Evolutionary conservation across 2,113 vertebrate genomes (phyloP), one percentile per base, ranked within the genome.

Genomic region (Myrmophylax atrothorax): DNA sequence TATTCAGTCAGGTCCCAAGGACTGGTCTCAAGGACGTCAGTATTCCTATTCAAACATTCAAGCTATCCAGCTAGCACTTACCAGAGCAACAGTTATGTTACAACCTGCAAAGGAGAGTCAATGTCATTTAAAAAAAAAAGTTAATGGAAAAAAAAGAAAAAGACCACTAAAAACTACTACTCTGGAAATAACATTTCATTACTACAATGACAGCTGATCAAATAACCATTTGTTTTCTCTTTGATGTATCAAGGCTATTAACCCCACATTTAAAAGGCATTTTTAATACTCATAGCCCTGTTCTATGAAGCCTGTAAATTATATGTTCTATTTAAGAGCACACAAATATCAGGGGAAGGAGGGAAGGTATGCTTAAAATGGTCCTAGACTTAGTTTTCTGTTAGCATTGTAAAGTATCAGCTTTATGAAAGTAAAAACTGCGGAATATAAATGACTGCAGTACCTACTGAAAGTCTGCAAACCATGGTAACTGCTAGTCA

Each of bases 401-500:
- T 76, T 49, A 68, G 19, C 25, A 44, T 19, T 35, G 20, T 50
- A 85, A 79, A 84, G 73, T 6, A 55, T 18, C 53, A 91, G 42
- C 6, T 73, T 87, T 73, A 47, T 9, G 20, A 49, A 7, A 37
- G 37, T 35, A 80, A 93, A 89, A 94, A 37, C 15, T 15, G 35
- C 83, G 67, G 46, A 91, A 94, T 19, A 38, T 17, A 64, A 88
- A 77, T 59, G 28, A 74, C 29, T 77, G 42, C 78, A 83, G 50
- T 26, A 89, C 14, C 33, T 84, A 38, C n/a, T 69, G 13, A 6
- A 91, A 87, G 33, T 58, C 67, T 87, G 62, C 62, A 84, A 93
- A 66, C 60, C 62, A 40, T 12, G 4, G 24, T 46, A 89, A 69
- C 29, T 73, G 66, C 29, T 42, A 42, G 33, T 66, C 93, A 91